A percentile compares a stretch with the other conserved stretches of the same genome.
Evolutionary conservation across 2,113 vertebrate species (phyloP).

Genomic region (Cyprinodon variegatus): DNA sequence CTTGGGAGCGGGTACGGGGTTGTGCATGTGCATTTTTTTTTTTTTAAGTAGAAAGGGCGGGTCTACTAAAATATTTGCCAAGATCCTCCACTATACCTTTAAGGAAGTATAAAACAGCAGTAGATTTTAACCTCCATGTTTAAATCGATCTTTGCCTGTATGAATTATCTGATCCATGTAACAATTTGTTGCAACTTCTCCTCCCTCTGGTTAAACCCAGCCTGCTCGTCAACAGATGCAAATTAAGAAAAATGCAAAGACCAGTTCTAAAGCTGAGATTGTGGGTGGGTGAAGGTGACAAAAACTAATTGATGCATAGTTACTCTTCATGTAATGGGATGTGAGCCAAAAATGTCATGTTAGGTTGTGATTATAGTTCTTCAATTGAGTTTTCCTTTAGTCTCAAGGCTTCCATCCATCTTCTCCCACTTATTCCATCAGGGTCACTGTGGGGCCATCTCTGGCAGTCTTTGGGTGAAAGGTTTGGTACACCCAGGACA

Average conservation of each 20-base stretch:
- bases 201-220: slow-evolving; percentile 59
- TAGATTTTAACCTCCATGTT: slow-evolving; percentile 24
- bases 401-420: too few species aligned
- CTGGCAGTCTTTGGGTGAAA: too few species aligned
- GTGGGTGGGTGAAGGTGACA: slow-evolving; percentile 55
- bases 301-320: slow-evolving; percentile 67
- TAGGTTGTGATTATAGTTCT: slow-evolving; percentile 46
- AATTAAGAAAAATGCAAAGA: slow-evolving; percentile 68
- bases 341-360: slow-evolving; percentile 61
- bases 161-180: slow-evolving; percentile 50
- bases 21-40: too few species aligned
- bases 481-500: too few species aligned
- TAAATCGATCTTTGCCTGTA: slow-evolving; percentile 31
- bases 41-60: too few species aligned
- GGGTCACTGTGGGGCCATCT: too few species aligned
- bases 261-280: slow-evolving; percentile 17
- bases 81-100: not conserved
- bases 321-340: slow-evolving; percentile 51
- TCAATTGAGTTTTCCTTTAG: too few species aligned
- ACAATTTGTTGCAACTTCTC: slow-evolving; percentile 63
- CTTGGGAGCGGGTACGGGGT: too few species aligned
- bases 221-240: slow-evolving; percentile 59
- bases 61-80: too few species aligned
- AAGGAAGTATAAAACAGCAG: slow-evolving; percentile 12
- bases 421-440: too few species aligned